These are phyloP conservation scores for Corapipo altera DNA, from an alignment of 2,113 vertebrate species.

Conservation along the genomic window DNA sequence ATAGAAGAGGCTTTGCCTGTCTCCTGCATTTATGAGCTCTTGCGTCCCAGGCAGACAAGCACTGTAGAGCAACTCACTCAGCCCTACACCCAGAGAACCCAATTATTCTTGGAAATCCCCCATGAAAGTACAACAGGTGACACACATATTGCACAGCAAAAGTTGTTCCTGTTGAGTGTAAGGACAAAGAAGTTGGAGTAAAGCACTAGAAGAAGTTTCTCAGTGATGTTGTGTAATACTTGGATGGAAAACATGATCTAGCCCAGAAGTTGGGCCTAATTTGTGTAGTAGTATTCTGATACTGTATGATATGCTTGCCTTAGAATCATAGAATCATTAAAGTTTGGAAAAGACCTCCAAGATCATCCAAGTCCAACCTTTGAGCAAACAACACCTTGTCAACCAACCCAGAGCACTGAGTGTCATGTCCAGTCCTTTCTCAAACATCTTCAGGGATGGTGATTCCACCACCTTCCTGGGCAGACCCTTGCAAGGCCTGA, in stretches of 20 bases:
- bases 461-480: neutral
- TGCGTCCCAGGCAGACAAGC: neutral
- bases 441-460: neutral
- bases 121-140: neutral
- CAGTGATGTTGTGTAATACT: neutral
- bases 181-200: neutral
- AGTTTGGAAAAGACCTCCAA: neutral
- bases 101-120: neutral
- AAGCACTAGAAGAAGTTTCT: neutral
- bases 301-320: neutral
- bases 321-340: rapidly evolving
- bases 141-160: rapidly evolving
- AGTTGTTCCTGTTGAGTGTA: neutral
- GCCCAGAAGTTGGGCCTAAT: rapidly evolving
- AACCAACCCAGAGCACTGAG: neutral
- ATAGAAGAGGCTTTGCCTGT: neutral
- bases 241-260: neutral
- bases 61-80: rapidly evolving
- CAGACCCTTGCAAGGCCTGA: neutral
- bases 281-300: neutral
- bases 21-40: neutral
- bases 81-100: neutral
- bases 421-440: neutral
- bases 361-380: rapidly evolving
- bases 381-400: neutral